Percentiles rank a stretch among this genome's conserved stretches.
These are phyloP conservation scores for Lithobates pipiens DNA, from an alignment of 2,797 vertebrate genomes.

Conservation along the genomic window DNA sequence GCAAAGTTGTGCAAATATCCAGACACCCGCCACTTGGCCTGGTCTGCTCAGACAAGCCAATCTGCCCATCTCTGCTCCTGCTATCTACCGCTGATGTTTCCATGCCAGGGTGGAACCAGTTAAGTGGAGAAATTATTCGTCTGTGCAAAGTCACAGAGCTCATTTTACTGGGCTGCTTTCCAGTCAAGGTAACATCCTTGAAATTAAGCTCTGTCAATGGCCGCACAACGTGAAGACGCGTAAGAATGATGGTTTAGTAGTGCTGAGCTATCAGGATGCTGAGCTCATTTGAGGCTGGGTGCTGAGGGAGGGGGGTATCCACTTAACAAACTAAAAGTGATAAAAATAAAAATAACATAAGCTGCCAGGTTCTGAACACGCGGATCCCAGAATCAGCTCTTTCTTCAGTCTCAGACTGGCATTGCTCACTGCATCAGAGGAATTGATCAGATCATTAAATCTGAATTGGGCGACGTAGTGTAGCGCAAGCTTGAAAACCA, in stretches of 20 bases:
- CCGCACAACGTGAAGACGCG: constrained; percentile 38
- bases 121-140: constrained; percentile 3
- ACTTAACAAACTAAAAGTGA: constrained; percentile 27
- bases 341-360: constrained; percentile 2
- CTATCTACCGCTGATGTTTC: neutral
- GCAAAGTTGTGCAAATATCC: too few relatives aligned
- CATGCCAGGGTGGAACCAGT: constrained; percentile 9
- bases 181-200: constrained; percentile 30
- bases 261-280: constrained; percentile 34
- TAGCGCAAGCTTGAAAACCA: neutral
- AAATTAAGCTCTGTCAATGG: constrained; percentile 46
- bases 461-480: constrained; percentile 9
- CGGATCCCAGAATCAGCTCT: constrained; percentile 30
- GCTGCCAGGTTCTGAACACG: neutral
- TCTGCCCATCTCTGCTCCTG: neutral
- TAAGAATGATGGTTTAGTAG: neutral
- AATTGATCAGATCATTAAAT: constrained; percentile 42
- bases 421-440: neutral
- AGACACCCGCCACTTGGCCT: too few relatives aligned
- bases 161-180: constrained; percentile 46
- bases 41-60: too few relatives aligned
- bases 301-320: neutral
- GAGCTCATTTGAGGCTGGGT: constrained; percentile 3
- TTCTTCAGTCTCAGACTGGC: constrained; percentile 16
- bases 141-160: constrained; percentile 17